A percentile compares a stretch with the other conserved stretches of the same genome.
phyloP scores from a whole-genome alignment of 2,888 invertebrate genomes.

The Octodonta nipae region DNA sequence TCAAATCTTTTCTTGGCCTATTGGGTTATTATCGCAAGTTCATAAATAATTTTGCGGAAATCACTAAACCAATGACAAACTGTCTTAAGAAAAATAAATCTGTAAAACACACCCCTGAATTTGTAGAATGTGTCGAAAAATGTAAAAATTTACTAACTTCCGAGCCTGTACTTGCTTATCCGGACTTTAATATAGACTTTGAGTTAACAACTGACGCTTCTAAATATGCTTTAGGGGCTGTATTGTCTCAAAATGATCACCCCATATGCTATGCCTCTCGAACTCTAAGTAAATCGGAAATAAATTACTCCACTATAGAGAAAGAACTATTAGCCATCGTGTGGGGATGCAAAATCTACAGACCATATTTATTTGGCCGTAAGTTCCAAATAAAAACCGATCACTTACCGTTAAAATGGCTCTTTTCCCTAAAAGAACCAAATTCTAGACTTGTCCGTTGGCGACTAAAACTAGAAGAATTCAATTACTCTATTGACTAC shows the following conservation, averaged over 20 bases:
- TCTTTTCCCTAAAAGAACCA: constrained; percentile 13
- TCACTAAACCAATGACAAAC: constrained; percentile 13
- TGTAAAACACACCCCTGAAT: constrained; percentile 6
- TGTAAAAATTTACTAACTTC: constrained; percentile 4
- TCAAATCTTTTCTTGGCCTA: constrained; percentile 21
- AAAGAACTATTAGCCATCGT: constrained; percentile 8
- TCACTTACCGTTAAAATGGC: constrained; percentile 17
- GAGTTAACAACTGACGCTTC: constrained; percentile 7
- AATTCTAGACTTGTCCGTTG: constrained; percentile 11
- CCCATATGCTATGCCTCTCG: constrained; percentile 7
- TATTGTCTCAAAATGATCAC: constrained; percentile 6
- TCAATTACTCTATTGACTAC: constrained; percentile 8
- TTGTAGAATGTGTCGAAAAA: constrained; percentile 4
- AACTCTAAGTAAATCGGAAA: constrained; percentile 7
- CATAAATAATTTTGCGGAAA: constrained; percentile 13
- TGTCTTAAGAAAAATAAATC: constrained; percentile 11
- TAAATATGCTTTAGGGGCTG: constrained; percentile 5
- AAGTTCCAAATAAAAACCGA: constrained; percentile 11
- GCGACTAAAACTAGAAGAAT: constrained; percentile 10
- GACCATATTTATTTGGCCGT: constrained; percentile 6
- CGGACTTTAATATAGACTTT: constrained; percentile 6
- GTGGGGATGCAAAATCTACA: constrained; percentile 6
- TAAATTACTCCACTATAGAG: constrained; percentile 7
- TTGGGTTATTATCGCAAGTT: constrained; percentile 12
- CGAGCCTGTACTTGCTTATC: constrained; percentile 4